Evolutionary conservation across 23 tunicate species (phyloP).

Genomic region (Phallusia fumigata): DNA sequence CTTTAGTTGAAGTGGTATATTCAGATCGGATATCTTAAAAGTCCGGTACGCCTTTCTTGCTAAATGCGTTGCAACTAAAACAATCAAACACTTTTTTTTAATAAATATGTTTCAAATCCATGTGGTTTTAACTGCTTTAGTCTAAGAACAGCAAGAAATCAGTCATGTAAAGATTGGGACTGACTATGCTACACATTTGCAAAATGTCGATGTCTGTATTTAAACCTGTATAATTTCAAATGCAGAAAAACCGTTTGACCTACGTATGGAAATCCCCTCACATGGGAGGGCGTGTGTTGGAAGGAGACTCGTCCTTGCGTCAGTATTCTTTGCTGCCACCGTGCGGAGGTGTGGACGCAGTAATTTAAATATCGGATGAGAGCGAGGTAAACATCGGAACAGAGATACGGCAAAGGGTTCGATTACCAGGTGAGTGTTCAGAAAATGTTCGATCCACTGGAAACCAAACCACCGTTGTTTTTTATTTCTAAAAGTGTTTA

Average conservation of each 20-base stretch:
- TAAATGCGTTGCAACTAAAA: not conserved
- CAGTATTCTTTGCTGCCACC: not conserved
- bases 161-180: no score
- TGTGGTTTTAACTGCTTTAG: no score
- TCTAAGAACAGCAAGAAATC: no score
- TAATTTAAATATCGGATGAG: not conserved
- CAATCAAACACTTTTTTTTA: no score
- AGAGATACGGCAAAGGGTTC: not conserved
- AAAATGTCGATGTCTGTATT: not conserved
- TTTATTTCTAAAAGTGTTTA: no score
- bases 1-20: not conserved
- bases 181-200: not conserved
- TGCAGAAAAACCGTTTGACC: not conserved
- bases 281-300: not conserved
- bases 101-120: no score
- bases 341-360: not conserved
- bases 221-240: not conserved
- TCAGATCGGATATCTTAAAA: not conserved
- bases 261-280: not conserved
- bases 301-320: not conserved
- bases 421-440: not conserved
- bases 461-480: no score
- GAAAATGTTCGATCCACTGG: not conserved
- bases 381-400: constrained; percentile 3
- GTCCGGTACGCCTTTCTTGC: not conserved